Conservation (phyloP, 2,888 invertebrate species). For the Limulus polyphemus region DNA sequence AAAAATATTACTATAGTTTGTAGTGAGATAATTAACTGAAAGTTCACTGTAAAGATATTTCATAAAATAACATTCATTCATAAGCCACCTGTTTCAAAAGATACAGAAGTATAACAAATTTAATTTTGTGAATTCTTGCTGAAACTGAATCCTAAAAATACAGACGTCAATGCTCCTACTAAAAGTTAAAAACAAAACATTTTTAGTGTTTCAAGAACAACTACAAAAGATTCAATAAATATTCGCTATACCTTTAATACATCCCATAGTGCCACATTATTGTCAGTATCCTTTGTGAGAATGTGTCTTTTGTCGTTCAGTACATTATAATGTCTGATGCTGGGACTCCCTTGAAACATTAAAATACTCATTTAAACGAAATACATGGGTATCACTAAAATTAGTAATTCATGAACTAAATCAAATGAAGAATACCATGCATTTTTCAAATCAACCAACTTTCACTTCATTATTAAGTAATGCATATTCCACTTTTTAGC, state of each 20-base stretch:
- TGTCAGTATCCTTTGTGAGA: conserved; percentile 85
- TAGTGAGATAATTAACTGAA: too few relatives aligned
- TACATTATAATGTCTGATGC: conserved; percentile 80
- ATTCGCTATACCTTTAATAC: conserved; percentile 59
- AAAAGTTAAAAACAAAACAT: conserved; percentile 3
- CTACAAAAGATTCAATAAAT: conserved; percentile 20
- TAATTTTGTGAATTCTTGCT: too few relatives aligned
- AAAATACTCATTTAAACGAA: neutral
- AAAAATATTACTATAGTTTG: too few relatives aligned
- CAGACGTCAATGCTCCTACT: too few relatives aligned
- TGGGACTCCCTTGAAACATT: conserved; percentile 73
- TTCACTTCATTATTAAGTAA: too few relatives aligned
- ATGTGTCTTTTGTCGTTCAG: conserved; percentile 94
- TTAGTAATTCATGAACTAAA: conserved; percentile 1
- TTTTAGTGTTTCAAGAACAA: conserved; percentile 15
- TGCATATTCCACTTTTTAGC: too few relatives aligned
- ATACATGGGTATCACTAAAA: neutral
- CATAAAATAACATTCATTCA: too few relatives aligned
- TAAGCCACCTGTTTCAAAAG: too few relatives aligned
- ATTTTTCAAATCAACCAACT: neutral
- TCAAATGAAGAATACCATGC: neutral
- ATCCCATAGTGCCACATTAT: conserved; percentile 81
- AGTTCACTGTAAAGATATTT: too few relatives aligned
- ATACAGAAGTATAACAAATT: too few relatives aligned
- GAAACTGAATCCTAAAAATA: too few relatives aligned